A percentile compares a stretch with the other conserved stretches of the same genome.
These are phyloP conservation scores for Antheraea yamamai DNA, from an alignment of 2,888 invertebrate genomes.

Conservation along the genomic window DNA sequence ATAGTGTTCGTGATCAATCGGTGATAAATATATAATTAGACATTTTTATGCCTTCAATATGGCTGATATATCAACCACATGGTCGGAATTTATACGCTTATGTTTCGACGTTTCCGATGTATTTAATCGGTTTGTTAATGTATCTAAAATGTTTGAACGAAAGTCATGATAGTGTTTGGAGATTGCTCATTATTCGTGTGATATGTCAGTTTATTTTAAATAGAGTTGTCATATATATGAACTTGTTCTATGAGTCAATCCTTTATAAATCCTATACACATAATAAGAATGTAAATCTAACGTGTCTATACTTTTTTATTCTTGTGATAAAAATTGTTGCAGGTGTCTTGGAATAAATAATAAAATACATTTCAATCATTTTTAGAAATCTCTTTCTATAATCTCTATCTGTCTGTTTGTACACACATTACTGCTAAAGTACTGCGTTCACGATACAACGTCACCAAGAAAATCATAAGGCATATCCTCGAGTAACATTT, in stretches of 20 bases:
- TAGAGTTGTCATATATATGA: neutral
- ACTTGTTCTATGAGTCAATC: neutral
- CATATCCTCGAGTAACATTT: no score
- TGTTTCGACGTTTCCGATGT: conserved; percentile 1
- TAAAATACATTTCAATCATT: no score
- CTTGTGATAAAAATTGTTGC: no score
- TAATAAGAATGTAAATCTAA: no score
- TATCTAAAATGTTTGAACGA: neutral
- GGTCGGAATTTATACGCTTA: conserved; percentile 6
- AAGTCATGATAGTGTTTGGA: neutral
- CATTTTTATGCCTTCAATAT: conserved; percentile 22
- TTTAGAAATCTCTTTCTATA: no score
- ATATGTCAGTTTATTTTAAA: neutral
- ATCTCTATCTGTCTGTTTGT: no score
- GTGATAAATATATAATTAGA: conserved; percentile 3
- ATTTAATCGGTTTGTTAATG: conserved; percentile 6
- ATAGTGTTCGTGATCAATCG: neutral
- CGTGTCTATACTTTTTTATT: no score
- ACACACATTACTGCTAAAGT: no score
- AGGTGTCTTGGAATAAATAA: no score
- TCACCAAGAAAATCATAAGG: no score
- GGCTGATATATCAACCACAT: conserved; percentile 20
- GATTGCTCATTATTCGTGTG: neutral
- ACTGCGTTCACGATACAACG: no score
- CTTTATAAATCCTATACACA: neutral